phyloP scores from a whole-genome alignment of 2,797 vertebrate species.

The Chrysolophus pictus region DNA sequence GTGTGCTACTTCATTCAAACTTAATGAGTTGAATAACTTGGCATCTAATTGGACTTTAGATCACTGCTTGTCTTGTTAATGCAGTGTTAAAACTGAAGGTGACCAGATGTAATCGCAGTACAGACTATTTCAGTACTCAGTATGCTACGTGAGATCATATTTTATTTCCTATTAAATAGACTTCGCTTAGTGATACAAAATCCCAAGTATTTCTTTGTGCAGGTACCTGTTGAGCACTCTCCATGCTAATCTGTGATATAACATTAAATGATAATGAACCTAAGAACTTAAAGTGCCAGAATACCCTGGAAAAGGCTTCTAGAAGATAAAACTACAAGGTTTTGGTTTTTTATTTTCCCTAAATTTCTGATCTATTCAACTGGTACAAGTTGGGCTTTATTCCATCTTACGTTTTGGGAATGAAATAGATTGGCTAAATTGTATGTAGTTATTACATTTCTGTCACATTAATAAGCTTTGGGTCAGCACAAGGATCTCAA shows the following conservation, averaged over 20 bases:
- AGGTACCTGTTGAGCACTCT: background rate
- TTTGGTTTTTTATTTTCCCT: background rate
- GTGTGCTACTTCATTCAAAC: background rate
- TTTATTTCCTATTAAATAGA: background rate
- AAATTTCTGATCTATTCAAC: background rate
- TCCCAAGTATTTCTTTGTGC: background rate
- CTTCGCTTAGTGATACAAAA: background rate
- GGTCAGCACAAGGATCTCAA: background rate
- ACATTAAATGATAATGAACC: background rate
- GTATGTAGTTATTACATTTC: background rate
- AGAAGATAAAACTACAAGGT: background rate
- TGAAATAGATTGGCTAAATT: background rate
- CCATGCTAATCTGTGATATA: background rate
- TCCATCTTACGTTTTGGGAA: background rate
- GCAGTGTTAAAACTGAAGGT: slow-evolving; percentile 14
- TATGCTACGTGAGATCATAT: background rate
- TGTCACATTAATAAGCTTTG: background rate
- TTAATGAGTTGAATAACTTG: slow-evolving; percentile 21
- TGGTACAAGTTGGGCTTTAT: background rate
- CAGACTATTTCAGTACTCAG: background rate
- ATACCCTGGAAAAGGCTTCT: background rate
- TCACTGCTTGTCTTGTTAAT: slow-evolving; percentile 21
- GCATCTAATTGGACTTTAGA: background rate
- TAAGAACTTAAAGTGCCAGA: background rate
- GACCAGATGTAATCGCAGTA: background rate